A percentile compares a stretch with the other conserved stretches of the same genome.
Conservation (phyloP, 2,113 vertebrate genomes). For the Ellobius talpinus region DNA sequence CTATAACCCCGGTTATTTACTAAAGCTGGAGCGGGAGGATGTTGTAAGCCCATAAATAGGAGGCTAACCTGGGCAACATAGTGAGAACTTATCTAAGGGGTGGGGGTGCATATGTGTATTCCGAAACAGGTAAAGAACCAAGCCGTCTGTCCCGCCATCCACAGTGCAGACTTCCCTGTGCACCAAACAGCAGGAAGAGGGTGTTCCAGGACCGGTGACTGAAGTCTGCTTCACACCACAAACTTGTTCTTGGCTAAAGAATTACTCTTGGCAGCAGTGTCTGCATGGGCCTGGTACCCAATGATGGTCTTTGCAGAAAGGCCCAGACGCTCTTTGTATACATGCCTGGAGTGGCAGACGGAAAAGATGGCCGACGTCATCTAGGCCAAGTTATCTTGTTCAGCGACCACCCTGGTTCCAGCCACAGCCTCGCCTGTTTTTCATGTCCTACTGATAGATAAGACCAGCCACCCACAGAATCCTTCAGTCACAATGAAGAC, state of each 20-base stretch:
- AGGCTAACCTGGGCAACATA: not conserved
- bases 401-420: not conserved
- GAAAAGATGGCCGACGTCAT: not conserved
- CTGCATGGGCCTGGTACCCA: conserved; percentile 91
- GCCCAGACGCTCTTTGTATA: conserved; percentile 91
- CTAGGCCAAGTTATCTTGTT: not conserved
- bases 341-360: conserved; percentile 77
- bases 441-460: not conserved
- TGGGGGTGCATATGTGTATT: not conserved
- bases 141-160: not conserved
- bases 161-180: not conserved
- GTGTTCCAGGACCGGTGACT: not conserved
- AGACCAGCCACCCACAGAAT: not conserved
- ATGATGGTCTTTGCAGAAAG: conserved; percentile 89
- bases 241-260: conserved; percentile 92
- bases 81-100: not conserved
- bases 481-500: not conserved
- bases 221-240: conserved; percentile 87
- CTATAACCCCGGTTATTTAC: not conserved
- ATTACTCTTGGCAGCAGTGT: conserved; percentile 91
- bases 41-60: not conserved
- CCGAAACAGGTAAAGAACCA: not conserved
- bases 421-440: not conserved
- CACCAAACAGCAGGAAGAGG: no score
- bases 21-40: not conserved